Base-by-base conservation (phyloP, 2,888 invertebrate species). In the Platerodrilus igneus region DNA sequence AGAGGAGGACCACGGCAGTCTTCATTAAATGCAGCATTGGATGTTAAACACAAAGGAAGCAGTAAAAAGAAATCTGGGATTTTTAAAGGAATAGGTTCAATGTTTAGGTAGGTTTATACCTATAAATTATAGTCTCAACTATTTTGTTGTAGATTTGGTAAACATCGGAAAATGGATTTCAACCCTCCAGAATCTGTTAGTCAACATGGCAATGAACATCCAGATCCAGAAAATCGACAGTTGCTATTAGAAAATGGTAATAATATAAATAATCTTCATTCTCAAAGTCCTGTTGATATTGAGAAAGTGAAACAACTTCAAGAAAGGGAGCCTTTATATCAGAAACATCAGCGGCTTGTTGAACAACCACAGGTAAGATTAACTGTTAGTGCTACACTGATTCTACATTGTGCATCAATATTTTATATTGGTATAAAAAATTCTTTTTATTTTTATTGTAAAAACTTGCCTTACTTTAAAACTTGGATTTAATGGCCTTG, bases 21-120 rank as follows among this genome's bases (percentile, higher is more conserved):
- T 1, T 88, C 88, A 0, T 67, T 89, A 5, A 81, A 88, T 72
- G 76, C 77, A 2, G 76, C 73, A 2, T 47, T 68, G 31, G 77
- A 79, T 54, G 73, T 71, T 28, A 79, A 78, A 56, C 68, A 70
- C 44, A 69, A 70, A 53, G 51, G 53, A 2, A 60, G 59, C 10
- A 73, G 72, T 61, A n/a, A n/a, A n/a, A 86, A 86, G 66, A 86
- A 86, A 58, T 81, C 83, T 0, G 83, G 89, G 2, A 68, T 91
- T 16, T 72, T 92, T 31, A 87, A 88, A 63, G 86, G 86, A 5
- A 74, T 85, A 34, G 83, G 84, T 6, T 81, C 81, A 6, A 83
- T 86, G 81, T 83, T 86, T 62, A 77, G 81, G 82, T 82, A 63
- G 60, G 55, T 58, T 29, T 26, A 13, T 7, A 9, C 10, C n/a